Percentiles rank a stretch among this genome's conserved stretches.
Evolutionary conservation across 2,888 invertebrate species (phyloP).

Genomic region (Drosophila setosimentum): DNA sequence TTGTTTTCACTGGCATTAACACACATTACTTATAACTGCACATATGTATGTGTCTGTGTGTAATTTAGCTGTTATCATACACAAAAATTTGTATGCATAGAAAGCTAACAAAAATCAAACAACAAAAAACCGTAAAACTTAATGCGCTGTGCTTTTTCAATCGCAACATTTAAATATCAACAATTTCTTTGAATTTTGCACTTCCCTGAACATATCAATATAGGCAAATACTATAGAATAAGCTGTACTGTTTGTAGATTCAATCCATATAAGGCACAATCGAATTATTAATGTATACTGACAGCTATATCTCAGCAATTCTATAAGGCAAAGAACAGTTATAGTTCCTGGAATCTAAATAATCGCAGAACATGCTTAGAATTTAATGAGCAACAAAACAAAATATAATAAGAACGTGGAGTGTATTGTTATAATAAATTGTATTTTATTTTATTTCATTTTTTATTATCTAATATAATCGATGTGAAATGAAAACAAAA

Average conservation of each 20-base stretch:
- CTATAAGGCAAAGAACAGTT: not conserved
- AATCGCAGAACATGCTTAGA: not conserved
- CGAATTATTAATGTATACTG: not conserved
- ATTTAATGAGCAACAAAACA: not conserved
- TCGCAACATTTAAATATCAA: constrained; percentile 43
- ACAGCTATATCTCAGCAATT: not conserved
- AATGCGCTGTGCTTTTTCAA: constrained; percentile 47
- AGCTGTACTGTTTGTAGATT: not conserved
- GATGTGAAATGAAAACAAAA: not conserved
- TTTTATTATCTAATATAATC: too few relatives aligned
- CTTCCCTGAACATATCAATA: constrained; percentile 25
- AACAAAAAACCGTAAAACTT: constrained; percentile 6
- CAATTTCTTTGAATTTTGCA: constrained; percentile 43
- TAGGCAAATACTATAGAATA: constrained; percentile 9
- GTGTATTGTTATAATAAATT: not conserved
- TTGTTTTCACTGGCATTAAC: constrained; percentile 42
- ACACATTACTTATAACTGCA: constrained; percentile 40
- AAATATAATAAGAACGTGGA: not conserved
- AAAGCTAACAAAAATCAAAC: constrained; percentile 25
- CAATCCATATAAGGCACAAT: not conserved
- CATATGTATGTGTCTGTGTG: constrained; percentile 20
- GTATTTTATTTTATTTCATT: too few relatives aligned
- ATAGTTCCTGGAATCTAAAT: not conserved
- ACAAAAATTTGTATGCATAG: constrained; percentile 61
- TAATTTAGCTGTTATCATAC: constrained; percentile 37